Evolutionary conservation across 2,888 invertebrate species (phyloP).

Genomic region (Petrolisthes manimaculis): DNA sequence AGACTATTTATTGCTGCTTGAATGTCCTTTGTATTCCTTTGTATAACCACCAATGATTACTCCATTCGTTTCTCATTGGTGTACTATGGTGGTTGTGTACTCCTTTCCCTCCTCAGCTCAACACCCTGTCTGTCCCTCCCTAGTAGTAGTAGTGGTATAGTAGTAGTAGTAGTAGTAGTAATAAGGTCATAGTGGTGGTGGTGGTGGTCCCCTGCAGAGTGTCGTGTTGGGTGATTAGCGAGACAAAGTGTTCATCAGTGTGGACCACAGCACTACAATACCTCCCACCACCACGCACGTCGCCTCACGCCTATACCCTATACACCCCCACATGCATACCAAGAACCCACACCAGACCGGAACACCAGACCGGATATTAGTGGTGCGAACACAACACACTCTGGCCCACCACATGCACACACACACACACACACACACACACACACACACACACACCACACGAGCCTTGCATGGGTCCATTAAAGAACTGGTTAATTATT

Average conservation of each 20-base stretch:
- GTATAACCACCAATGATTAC: no score
- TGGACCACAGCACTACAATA: slow-evolving; percentile 18
- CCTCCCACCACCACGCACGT: slow-evolving; percentile 20
- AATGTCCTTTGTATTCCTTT: no score
- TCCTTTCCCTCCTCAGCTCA: background rate
- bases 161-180: background rate
- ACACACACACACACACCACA: background rate
- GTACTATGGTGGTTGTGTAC: no score
- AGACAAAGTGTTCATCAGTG: slow-evolving; percentile 2
- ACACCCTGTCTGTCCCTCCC: background rate
- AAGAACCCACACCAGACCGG: background rate
- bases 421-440: background rate
- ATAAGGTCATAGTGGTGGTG: background rate
- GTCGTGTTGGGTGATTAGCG: slow-evolving; percentile 17
- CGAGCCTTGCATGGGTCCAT: no score
- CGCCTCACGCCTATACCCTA: background rate
- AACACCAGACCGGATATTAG: background rate
- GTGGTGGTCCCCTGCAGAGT: background rate
- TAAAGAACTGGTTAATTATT: no score
- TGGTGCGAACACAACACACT: slow-evolving; percentile 31
- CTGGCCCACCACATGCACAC: slow-evolving; percentile 2
- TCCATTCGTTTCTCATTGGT: no score
- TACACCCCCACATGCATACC: slow-evolving; percentile 16
- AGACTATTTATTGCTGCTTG: no score
- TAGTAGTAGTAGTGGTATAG: background rate